phyloP scores from a whole-genome alignment of 2,113 vertebrate genomes.

The Ginglymostoma cirratum region DNA sequence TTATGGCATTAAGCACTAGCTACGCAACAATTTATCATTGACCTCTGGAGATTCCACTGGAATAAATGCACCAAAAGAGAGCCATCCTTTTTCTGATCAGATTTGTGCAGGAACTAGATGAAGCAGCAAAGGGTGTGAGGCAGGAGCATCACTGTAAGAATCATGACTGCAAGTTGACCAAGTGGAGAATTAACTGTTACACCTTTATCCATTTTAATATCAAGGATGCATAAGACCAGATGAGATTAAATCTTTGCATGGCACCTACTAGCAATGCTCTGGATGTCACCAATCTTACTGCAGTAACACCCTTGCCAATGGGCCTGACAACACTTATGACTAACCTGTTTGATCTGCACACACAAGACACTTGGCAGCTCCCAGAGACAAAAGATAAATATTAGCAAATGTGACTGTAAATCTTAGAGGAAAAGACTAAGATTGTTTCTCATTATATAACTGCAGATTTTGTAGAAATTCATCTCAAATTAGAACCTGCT shows the following conservation, averaged over 20 bases:
- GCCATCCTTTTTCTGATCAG: not conserved
- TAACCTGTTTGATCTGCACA: not conserved
- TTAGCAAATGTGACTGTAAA: not conserved
- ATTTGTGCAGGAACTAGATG: not conserved
- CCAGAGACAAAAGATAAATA: not conserved
- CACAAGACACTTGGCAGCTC: not conserved
- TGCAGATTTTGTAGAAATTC: not conserved
- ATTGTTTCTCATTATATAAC: not conserved
- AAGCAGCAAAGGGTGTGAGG: not conserved
- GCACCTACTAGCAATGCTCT: not conserved
- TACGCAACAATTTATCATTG: not conserved
- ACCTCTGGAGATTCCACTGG: not conserved
- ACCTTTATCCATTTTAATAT: not conserved
- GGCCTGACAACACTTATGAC: not conserved
- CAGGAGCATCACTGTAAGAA: not conserved
- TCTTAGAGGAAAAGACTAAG: not conserved
- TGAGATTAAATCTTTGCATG: not conserved
- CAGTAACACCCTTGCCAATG: not conserved
- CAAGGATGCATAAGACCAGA: not conserved
- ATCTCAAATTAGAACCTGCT: conserved; percentile 22
- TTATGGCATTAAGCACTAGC: not conserved
- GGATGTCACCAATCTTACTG: no score
- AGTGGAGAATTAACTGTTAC: not conserved
- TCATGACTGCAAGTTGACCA: not conserved
- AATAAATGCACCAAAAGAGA: not conserved